A percentile compares a stretch with the other conserved stretches of the same genome.
Evolutionary conservation across 2,888 invertebrate genomes (phyloP).

Genomic region (Aporophyla nigra): DNA sequence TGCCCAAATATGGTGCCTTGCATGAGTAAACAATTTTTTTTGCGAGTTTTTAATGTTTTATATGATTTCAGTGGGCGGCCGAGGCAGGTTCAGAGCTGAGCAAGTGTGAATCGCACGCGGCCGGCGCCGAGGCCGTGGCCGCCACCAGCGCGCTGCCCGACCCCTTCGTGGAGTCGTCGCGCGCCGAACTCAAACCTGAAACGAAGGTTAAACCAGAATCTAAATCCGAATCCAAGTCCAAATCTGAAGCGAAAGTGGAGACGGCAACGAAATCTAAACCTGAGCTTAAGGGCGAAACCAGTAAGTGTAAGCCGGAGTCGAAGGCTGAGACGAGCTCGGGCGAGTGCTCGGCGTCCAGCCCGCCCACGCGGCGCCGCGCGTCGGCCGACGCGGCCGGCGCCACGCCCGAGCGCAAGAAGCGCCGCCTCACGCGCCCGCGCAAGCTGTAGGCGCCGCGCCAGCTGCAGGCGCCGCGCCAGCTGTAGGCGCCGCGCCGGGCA

Average conservation of each 20-base stretch:
- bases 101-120: slow-evolving; percentile 60
- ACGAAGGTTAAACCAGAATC: slow-evolving; percentile 62
- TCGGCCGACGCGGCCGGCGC: slow-evolving; percentile 77
- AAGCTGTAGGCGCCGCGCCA: slow-evolving; percentile 78
- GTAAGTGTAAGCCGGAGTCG: slow-evolving; percentile 64
- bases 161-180: slow-evolving; percentile 61
- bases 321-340: slow-evolving; percentile 71
- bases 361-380: slow-evolving; percentile 83
- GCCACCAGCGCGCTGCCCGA: slow-evolving; percentile 60
- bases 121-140: slow-evolving; percentile 54
- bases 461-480: slow-evolving; percentile 83
- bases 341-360: slow-evolving; percentile 70
- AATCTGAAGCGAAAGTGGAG: slow-evolving; percentile 67
- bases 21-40: neutral
- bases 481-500: slow-evolving; percentile 70
- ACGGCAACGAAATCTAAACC: slow-evolving; percentile 67
- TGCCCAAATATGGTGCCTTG: neutral
- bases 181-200: slow-evolving; percentile 62
- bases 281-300: slow-evolving; percentile 67
- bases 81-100: slow-evolving; percentile 75
- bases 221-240: slow-evolving; percentile 63
- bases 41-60: neutral
- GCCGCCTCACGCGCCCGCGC: slow-evolving; percentile 87
- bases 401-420: slow-evolving; percentile 88
- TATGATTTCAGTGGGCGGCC: slow-evolving; percentile 80